Percentiles rank a stretch among this genome's conserved stretches.
Evolutionary conservation across 1,140 invertebrate genomes (phyloP).

Genomic region (Zaprionus davidi): DNA sequence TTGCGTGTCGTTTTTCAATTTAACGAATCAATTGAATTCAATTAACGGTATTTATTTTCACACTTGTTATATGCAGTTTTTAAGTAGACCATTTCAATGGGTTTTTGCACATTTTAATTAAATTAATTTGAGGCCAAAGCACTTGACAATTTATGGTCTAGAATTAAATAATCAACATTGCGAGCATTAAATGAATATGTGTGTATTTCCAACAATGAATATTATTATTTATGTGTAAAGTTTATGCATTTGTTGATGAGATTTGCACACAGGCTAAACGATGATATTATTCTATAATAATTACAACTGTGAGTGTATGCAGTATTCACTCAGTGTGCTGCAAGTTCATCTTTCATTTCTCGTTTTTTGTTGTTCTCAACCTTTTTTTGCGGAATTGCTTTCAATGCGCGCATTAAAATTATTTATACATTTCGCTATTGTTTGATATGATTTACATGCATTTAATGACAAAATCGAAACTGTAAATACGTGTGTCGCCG

Average conservation of each 20-base stretch:
- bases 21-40: constrained; percentile 24
- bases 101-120: constrained; percentile 42
- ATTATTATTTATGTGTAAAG: background rate
- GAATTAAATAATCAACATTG: constrained; percentile 29
- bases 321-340: background rate
- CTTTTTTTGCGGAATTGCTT: background rate
- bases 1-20: constrained; percentile 2
- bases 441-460: constrained; percentile 24
- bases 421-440: constrained; percentile 6
- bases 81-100: constrained; percentile 11
- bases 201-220: background rate
- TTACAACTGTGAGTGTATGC: background rate
- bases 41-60: constrained; percentile 34
- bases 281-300: background rate
- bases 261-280: background rate
- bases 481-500: constrained; percentile 1
- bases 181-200: constrained; percentile 5
- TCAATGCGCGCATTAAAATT: constrained; percentile 1
- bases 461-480: constrained; percentile 23
- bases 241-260: constrained; percentile 8
- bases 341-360: background rate
- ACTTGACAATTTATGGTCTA: constrained; percentile 23
- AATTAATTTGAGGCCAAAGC: constrained; percentile 38
- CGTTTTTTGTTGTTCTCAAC: background rate
- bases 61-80: constrained; percentile 18